phyloP scores from a whole-genome alignment of 2,888 invertebrate species.

The Diarsia brunnea region DNA sequence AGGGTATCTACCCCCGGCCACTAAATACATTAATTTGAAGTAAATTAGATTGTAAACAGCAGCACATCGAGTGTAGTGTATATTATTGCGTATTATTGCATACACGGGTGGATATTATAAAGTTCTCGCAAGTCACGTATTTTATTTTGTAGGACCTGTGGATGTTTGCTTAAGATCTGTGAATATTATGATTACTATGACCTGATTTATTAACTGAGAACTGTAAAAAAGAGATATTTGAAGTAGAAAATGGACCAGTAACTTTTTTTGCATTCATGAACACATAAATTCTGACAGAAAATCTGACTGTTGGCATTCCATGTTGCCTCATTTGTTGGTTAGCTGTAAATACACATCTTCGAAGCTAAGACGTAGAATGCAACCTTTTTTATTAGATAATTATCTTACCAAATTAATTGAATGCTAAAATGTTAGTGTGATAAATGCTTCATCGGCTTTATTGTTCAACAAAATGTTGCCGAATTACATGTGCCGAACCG shows the following conservation, averaged over 20 bases:
- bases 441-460: background rate
- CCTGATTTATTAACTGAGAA: too few species aligned
- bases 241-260: background rate
- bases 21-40: constrained; percentile 54
- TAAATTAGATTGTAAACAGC: constrained; percentile 62
- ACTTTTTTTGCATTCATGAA: background rate
- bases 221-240: too few species aligned
- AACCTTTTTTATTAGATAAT: background rate
- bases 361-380: background rate
- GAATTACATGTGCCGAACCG: background rate
- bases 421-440: background rate
- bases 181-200: too few species aligned
- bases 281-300: background rate
- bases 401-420: too few species aligned
- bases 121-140: constrained; percentile 48
- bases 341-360: background rate
- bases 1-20: constrained; percentile 60
- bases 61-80: constrained; percentile 68
- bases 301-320: background rate
- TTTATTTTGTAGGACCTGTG: constrained; percentile 22
- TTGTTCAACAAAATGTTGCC: background rate
- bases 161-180: background rate
- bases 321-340: background rate
- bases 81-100: constrained; percentile 68
- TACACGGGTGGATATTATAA: constrained; percentile 63